Evolutionary conservation across 2,888 invertebrate species (phyloP).

Genomic region (Dione juno): DNA sequence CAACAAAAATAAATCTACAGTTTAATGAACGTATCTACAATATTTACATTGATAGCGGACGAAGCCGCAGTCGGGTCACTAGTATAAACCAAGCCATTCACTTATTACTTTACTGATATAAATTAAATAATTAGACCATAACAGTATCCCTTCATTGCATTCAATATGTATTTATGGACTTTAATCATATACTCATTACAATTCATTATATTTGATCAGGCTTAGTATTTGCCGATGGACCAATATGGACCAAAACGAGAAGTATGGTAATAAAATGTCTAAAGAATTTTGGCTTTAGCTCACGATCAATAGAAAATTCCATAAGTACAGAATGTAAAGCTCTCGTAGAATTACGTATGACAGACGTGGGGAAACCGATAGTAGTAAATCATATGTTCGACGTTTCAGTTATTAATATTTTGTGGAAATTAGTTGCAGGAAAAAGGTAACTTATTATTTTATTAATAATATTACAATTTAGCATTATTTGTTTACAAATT

Average conservation of each 20-base stretch:
- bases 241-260: conserved; percentile 85
- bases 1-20: too few relatives aligned
- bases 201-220: conserved; percentile 66
- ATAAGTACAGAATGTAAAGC: conserved; percentile 84
- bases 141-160: background rate
- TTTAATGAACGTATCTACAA: too few relatives aligned
- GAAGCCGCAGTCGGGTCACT: too few relatives aligned
- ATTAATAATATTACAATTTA: background rate
- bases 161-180: background rate
- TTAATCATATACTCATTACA: background rate
- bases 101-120: background rate
- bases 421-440: conserved; percentile 89
- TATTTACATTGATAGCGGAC: too few relatives aligned
- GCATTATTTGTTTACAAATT: background rate
- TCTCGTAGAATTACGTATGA: conserved; percentile 75
- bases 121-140: background rate
- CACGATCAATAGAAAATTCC: conserved; percentile 84
- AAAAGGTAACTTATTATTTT: conserved; percentile 68
- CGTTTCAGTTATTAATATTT: conserved; percentile 86
- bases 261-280: conserved; percentile 86
- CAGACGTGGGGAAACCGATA: conserved; percentile 67
- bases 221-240: conserved; percentile 87
- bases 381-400: conserved; percentile 84
- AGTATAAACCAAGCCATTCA: too few relatives aligned
- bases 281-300: conserved; percentile 86